A percentile compares a stretch with the other conserved stretches of the same genome.
phyloP scores from a whole-genome alignment of 2,888 invertebrate species.

The Polyommatus icarus region DNA sequence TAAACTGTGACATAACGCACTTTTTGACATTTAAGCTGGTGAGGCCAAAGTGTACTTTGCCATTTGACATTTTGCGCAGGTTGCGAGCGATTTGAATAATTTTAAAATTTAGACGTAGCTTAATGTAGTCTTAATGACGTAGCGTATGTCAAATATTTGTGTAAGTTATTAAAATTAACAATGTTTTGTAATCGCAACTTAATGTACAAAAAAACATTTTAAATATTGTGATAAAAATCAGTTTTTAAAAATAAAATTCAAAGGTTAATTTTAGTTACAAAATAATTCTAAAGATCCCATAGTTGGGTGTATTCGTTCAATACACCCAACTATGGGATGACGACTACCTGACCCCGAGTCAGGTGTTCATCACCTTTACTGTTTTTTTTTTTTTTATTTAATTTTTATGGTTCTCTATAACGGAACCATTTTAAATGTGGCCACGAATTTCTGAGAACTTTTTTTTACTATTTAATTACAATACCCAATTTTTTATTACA shows the following conservation, averaged over 20 bases:
- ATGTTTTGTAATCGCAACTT: no score
- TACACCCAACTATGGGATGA: background rate
- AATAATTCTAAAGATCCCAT: background rate
- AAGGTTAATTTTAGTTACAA: background rate
- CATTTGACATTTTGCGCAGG: background rate
- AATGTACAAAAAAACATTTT: no score
- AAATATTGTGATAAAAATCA: background rate
- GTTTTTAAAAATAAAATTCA: background rate
- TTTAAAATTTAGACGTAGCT: background rate
- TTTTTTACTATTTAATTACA: background rate
- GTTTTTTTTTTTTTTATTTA: background rate
- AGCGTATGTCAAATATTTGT: background rate
- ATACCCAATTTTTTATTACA: no score
- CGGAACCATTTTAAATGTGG: background rate
- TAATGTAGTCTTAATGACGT: no score
- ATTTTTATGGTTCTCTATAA: background rate
- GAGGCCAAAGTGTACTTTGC: background rate
- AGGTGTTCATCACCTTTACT: conserved; percentile 8
- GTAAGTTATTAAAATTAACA: background rate
- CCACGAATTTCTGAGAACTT: background rate
- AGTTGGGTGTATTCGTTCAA: no score
- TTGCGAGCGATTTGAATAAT: background rate
- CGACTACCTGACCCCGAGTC: background rate
- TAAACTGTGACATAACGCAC: conserved; percentile 17
- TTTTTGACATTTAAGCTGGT: conserved; percentile 14